Conservation (phyloP, 2,113 vertebrate genomes). For the Oncorhynchus masou region DNA sequence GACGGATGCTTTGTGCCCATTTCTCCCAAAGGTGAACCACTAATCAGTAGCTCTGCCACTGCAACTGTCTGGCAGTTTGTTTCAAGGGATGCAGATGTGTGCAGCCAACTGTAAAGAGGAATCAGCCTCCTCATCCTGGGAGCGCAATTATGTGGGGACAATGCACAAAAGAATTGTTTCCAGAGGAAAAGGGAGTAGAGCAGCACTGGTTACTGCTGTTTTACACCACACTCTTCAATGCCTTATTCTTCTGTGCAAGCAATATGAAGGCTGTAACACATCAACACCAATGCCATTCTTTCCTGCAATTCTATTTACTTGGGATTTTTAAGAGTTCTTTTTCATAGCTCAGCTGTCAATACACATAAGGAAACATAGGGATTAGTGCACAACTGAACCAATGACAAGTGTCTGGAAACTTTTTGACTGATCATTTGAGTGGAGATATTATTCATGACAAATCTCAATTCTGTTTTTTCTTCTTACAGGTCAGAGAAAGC, state of each 20-base stretch:
- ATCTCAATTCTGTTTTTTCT: conserved; percentile 19
- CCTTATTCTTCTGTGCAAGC: neutral
- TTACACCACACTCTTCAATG: neutral
- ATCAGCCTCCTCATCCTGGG: neutral
- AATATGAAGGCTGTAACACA: neutral
- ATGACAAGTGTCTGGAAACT: neutral
- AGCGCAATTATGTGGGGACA: neutral
- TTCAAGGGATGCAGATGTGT: neutral
- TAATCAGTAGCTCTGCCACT: neutral
- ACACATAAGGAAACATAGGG: too few relatives aligned
- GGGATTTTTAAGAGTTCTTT: too few relatives aligned
- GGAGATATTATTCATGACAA: neutral
- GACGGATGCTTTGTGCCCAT: neutral
- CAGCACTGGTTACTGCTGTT: neutral
- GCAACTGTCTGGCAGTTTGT: neutral
- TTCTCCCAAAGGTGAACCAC: neutral
- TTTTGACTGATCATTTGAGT: neutral
- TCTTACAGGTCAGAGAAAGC: conserved; percentile 62
- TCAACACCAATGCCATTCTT: neutral
- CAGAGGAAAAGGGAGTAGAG: neutral
- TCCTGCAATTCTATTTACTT: too few relatives aligned
- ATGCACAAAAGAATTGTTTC: neutral
- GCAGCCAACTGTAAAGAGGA: neutral
- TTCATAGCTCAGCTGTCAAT: too few relatives aligned
- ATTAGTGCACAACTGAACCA: neutral